These are phyloP conservation scores for Cantharis lateralis DNA, from an alignment of 2,888 invertebrate genomes.

Conservation along the genomic window DNA sequence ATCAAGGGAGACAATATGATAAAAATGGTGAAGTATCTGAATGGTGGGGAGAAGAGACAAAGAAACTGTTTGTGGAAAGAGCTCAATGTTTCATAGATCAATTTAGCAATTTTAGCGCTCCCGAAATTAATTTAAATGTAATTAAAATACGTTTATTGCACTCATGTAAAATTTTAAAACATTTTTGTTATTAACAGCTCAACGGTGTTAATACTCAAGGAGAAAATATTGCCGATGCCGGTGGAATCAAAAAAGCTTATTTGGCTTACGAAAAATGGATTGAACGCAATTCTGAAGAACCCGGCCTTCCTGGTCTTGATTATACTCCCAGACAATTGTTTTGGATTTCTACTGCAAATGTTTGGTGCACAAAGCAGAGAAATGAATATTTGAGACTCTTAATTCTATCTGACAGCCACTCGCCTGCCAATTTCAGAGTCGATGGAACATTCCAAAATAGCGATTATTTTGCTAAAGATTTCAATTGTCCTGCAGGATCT, in stretches of 20 bases:
- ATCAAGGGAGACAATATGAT: constrained; percentile 13
- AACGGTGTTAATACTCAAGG: constrained; percentile 10
- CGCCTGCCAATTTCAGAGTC: constrained; percentile 1
- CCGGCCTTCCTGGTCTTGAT: constrained; percentile 4
- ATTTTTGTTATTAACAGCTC: constrained; percentile 1
- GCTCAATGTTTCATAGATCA: background rate
- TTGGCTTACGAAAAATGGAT: constrained; percentile 8
- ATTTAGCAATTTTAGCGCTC: background rate
- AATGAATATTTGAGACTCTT: background rate
- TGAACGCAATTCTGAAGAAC: background rate
- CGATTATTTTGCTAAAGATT: constrained; percentile 11
- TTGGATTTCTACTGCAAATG: constrained; percentile 15
- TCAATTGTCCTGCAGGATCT: constrained; percentile 16
- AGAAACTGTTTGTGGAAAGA: background rate
- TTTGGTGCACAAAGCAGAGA: constrained; percentile 6
- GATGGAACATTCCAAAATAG: constrained; percentile 4
- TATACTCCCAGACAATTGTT: constrained; percentile 18
- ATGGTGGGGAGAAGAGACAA: constrained; percentile 61
- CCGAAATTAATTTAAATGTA: background rate
- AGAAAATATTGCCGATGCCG: constrained; percentile 16
- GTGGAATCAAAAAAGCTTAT: constrained; percentile 13
- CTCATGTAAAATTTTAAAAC: background rate
- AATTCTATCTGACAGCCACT: background rate
- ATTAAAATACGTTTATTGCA: background rate
- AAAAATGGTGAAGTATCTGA: constrained; percentile 8